Conservation (phyloP, 1,140 invertebrate genomes). For the Goniozus legneri region DNA sequence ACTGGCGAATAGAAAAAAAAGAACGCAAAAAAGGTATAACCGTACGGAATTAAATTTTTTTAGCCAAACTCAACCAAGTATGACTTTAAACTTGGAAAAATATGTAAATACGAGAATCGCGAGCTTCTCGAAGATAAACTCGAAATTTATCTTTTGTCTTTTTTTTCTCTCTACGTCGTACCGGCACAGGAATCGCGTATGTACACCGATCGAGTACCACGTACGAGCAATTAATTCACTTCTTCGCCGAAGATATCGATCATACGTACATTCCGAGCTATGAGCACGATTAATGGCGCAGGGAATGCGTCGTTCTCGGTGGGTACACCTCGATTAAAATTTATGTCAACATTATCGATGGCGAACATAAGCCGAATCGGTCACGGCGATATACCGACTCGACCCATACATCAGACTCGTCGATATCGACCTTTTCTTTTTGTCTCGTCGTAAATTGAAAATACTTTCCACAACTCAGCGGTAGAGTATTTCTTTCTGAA, state of each 20-base stretch:
- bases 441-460: neutral
- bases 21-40: slow-evolving; percentile 8
- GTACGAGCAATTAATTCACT: slow-evolving; percentile 43
- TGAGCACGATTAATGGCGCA: slow-evolving; percentile 35
- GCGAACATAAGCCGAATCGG: too few relatives aligned
- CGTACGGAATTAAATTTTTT: too few relatives aligned
- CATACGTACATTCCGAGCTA: slow-evolving; percentile 30
- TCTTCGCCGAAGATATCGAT: slow-evolving; percentile 45
- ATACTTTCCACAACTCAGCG: neutral
- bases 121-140: too few relatives aligned
- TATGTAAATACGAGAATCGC: too few relatives aligned
- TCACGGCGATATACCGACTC: too few relatives aligned
- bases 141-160: too few relatives aligned
- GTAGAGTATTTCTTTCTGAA: neutral
- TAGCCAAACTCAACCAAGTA: too few relatives aligned
- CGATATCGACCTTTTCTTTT: neutral
- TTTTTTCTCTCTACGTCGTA: too few relatives aligned
- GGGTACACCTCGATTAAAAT: slow-evolving; percentile 39
- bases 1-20: neutral
- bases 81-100: too few relatives aligned
- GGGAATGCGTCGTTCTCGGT: slow-evolving; percentile 29
- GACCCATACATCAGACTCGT: slow-evolving; percentile 2
- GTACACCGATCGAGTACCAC: slow-evolving; percentile 15
- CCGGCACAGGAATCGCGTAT: slow-evolving; percentile 13
- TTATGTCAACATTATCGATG: slow-evolving; percentile 40